Evolutionary conservation across 2,797 vertebrate species (phyloP), one percentile per base, ranked within the genome.

Genomic region (Eulemur rubriventer): DNA sequence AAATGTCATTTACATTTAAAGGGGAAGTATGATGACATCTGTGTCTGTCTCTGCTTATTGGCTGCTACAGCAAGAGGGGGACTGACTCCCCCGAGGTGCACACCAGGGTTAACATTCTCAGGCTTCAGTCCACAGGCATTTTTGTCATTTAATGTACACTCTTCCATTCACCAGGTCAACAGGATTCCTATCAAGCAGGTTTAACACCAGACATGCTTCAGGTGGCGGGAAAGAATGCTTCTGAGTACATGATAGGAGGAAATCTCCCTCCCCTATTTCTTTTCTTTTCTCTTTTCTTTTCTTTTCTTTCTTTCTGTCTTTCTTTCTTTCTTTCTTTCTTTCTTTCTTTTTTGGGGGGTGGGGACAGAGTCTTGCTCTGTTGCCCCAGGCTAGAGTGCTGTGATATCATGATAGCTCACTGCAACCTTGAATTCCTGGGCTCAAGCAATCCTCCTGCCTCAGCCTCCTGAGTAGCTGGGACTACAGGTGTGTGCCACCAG

Each of bases 1-100:
- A 83, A 92, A 72, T 61, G 76, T 28, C 61, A 43, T 50, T 96
- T 91, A 8, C 28, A 55, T 86, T 63, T 76, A 69, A 92, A 94
- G 18, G 10, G 43, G 76, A 80, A 38, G 57, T 38, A 10, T 3
- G 46, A 14, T 28, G 65, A 38, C 6, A 28, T 85, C 30, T 48
- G 13, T 50, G 63, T 85, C 30, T 80, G 13, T 20, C 17, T 89
- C 79, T 93, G 41, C 20, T 80, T 84, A 67, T 28, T 57, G n/a
- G 5, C 50, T 89, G 8, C 33, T 67, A 10, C 0, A 46, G 35
- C 35, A 43, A 48, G 57, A 83, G 59, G 12, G 14, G 11, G 11
- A 59, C 52, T 22, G 11, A 28, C 41, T 38, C 18, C 11, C 24
- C 28, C 0, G 3, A 61, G 59, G 12, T 33, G 8, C 22, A n/a